These are phyloP conservation scores for Ardeotis arabs DNA, from an alignment of 2,113 vertebrate genomes.

Conservation along the genomic window DNA sequence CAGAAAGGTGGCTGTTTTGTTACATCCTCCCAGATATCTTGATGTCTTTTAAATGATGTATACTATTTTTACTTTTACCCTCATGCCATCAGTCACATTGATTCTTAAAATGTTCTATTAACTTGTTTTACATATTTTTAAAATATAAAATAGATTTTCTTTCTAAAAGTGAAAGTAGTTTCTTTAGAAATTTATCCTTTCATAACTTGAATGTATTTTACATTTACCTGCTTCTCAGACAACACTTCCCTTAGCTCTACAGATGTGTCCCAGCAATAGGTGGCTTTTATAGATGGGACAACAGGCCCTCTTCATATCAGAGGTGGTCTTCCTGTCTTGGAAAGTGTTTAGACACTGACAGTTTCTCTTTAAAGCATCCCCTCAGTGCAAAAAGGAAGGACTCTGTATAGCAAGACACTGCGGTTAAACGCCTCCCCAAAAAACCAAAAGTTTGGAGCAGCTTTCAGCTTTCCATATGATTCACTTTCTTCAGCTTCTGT, in stretches of 20 bases:
- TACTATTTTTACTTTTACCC: neutral
- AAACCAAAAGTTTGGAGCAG: neutral
- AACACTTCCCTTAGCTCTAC: neutral
- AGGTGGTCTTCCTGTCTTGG: neutral
- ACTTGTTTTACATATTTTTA: neutral
- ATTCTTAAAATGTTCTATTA: neutral
- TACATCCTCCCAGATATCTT: neutral
- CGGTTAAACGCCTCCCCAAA: neutral
- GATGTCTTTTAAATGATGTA: neutral
- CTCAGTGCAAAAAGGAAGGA: neutral
- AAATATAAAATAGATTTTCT: neutral
- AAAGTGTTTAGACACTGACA: neutral
- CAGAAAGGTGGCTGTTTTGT: neutral
- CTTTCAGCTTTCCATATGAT: neutral
- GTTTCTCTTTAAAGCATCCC: neutral
- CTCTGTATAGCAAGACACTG: neutral
- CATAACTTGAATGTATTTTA: neutral
- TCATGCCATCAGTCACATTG: neutral
- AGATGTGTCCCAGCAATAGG: neutral
- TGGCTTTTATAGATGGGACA: neutral
- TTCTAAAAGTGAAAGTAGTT: neutral
- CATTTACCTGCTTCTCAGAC: neutral
- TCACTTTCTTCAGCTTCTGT: neutral
- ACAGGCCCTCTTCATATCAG: neutral
- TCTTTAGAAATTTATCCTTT: neutral